These are phyloP conservation scores for Empis livida DNA, from an alignment of 2,888 invertebrate genomes.

Conservation along the genomic window DNA sequence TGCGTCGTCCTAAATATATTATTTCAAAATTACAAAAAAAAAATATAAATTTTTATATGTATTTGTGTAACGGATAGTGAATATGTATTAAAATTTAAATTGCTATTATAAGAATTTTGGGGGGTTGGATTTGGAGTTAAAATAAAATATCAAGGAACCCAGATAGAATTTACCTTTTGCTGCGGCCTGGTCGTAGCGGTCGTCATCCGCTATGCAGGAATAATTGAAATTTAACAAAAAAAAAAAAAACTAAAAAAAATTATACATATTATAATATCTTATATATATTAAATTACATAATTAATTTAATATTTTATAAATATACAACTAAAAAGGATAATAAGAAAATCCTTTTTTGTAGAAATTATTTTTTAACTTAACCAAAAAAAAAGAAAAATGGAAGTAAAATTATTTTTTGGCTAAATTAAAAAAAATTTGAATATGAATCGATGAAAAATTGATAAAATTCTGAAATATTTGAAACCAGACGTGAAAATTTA, in stretches of 20 bases:
- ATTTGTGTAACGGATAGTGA: background rate
- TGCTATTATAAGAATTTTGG: no score
- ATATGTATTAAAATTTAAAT: background rate
- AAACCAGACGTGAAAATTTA: constrained; percentile 4
- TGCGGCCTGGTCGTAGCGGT: constrained; percentile 37
- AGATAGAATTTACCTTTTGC: constrained; percentile 39
- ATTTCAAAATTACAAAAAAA: no score
- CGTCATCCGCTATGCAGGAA: constrained; percentile 20
- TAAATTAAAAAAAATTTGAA: no score
- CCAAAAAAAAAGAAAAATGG: no score
- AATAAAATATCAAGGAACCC: constrained; percentile 10
- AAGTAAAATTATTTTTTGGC: no score
- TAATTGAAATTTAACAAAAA: constrained; percentile 11
- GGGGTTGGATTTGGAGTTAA: no score
- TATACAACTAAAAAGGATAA: constrained; percentile 1
- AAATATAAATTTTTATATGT: no score
- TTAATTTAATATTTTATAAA: no score
- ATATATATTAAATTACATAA: no score
- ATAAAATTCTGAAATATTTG: background rate
- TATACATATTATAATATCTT: background rate
- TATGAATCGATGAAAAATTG: no score
- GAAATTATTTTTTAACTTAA: no score
- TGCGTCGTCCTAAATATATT: no score
- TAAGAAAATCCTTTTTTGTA: background rate
- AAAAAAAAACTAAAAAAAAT: constrained; percentile 10